These are phyloP conservation scores for Melanostoma mellinum DNA, from an alignment of 2,888 invertebrate genomes.

Conservation along the genomic window DNA sequence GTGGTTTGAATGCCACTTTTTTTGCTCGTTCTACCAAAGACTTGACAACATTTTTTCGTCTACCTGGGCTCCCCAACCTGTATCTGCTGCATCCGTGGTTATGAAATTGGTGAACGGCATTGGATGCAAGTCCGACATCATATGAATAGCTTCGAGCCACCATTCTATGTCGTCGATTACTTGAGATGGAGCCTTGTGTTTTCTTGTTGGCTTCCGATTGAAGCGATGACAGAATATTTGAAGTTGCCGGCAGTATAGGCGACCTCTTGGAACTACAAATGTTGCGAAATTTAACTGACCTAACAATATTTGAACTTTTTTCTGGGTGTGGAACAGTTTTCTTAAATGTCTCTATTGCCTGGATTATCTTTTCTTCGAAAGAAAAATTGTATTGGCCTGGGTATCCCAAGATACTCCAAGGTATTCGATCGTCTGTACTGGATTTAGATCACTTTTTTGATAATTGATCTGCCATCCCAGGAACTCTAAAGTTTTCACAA, in stretches of 20 bases:
- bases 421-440: slow-evolving; percentile 17
- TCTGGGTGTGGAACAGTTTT: no score
- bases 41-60: no score
- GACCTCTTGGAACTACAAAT: neutral
- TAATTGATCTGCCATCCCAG: slow-evolving; percentile 25
- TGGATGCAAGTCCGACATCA: no score
- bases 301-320: no score
- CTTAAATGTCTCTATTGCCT: neutral
- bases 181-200: neutral
- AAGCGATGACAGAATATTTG: slow-evolving; percentile 2
- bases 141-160: no score
- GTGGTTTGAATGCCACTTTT: no score
- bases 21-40: no score
- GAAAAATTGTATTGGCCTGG: slow-evolving; percentile 12
- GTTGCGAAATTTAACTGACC: neutral
- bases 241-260: neutral
- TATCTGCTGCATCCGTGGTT: no score
- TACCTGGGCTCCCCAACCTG: no score
- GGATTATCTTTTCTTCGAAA: neutral
- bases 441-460: slow-evolving; percentile 15
- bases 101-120: no score
- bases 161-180: no score
- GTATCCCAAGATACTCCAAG: no score
- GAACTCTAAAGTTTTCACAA: slow-evolving; percentile 6
- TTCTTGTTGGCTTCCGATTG: neutral